These are phyloP conservation scores for Dynastes maya DNA, from an alignment of 2,888 invertebrate species.

Conservation along the genomic window DNA sequence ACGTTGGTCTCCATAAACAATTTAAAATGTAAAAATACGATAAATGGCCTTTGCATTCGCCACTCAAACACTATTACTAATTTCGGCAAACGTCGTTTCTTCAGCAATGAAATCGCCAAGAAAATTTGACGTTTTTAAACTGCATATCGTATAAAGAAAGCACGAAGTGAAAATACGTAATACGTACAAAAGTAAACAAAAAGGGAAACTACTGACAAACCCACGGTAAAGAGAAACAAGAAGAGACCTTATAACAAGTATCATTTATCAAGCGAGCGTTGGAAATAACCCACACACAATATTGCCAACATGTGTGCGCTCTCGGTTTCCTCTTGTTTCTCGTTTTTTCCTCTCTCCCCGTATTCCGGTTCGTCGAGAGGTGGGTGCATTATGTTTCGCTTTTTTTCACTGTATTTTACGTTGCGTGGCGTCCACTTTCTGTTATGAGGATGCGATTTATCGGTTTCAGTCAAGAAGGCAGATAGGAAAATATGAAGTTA, in stretches of 20 bases:
- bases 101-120: too few relatives aligned
- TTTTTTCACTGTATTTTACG: slow-evolving; percentile 2
- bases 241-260: slow-evolving; percentile 35
- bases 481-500: background rate
- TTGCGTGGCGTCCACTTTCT: background rate
- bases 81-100: too few relatives aligned
- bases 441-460: slow-evolving; percentile 12
- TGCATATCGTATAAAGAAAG: too few relatives aligned
- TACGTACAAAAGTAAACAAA: slow-evolving; percentile 12
- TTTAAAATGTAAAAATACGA: too few relatives aligned
- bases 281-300: slow-evolving; percentile 41
- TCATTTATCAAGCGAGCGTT: slow-evolving; percentile 34
- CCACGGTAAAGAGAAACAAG: slow-evolving; percentile 31
- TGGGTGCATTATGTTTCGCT: slow-evolving; percentile 24
- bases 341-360: slow-evolving; percentile 12
- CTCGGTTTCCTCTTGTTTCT: slow-evolving; percentile 21
- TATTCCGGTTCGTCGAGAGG: slow-evolving; percentile 29
- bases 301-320: slow-evolving; percentile 37
- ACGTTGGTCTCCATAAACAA: too few relatives aligned
- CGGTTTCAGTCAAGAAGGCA: slow-evolving; percentile 16
- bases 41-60: too few relatives aligned
- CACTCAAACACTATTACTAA: too few relatives aligned
- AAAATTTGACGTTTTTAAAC: too few relatives aligned
- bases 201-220: slow-evolving; percentile 28
- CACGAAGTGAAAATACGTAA: too few relatives aligned